Conservation (phyloP, 2,113 vertebrate genomes). For the Stegastes partitus region DNA sequence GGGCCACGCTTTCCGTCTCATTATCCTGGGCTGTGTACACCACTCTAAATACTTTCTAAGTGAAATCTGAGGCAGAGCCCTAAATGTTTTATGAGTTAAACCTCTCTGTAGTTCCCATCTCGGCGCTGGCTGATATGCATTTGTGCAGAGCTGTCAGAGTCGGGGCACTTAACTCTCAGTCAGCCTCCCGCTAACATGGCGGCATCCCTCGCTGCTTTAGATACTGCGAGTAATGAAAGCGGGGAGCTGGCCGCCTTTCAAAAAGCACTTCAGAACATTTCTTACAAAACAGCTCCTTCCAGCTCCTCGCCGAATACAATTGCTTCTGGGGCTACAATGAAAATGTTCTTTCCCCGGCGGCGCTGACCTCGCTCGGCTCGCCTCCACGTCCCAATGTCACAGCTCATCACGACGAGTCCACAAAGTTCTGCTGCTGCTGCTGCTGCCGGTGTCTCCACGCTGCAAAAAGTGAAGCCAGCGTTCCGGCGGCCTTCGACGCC, state of each 20-base stretch:
- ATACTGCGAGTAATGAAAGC: slow-evolving; percentile 70
- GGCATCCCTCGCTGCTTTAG: slow-evolving; percentile 58
- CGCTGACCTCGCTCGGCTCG: slow-evolving; percentile 51
- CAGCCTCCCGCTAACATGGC: slow-evolving; percentile 66
- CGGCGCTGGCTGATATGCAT: slow-evolving; percentile 66
- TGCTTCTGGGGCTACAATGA: slow-evolving; percentile 60
- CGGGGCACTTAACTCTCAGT: slow-evolving; percentile 68
- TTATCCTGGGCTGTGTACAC: slow-evolving; percentile 47
- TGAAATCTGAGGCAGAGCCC: slow-evolving; percentile 56
- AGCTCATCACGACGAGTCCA: slow-evolving; percentile 43
- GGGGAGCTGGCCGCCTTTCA: slow-evolving; percentile 60
- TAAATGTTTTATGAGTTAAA: slow-evolving; percentile 79
- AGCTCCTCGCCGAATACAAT: slow-evolving; percentile 59
- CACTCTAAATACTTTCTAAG: slow-evolving; percentile 68
- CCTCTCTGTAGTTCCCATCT: slow-evolving; percentile 68
- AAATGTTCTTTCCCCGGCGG: slow-evolving; percentile 49
- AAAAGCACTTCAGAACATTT: slow-evolving; percentile 68
- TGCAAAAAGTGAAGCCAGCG: neutral
- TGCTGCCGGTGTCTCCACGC: too few species aligned
- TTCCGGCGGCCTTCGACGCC: neutral
- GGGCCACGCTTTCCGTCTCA: slow-evolving; percentile 50
- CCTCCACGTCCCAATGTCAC: slow-evolving; percentile 55
- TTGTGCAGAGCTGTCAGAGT: slow-evolving; percentile 73
- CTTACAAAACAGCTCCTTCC: slow-evolving; percentile 55
- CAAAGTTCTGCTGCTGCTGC: too few species aligned